Evolutionary conservation across 2,888 invertebrate species (phyloP).

Genomic region (Phalera bucephala): DNA sequence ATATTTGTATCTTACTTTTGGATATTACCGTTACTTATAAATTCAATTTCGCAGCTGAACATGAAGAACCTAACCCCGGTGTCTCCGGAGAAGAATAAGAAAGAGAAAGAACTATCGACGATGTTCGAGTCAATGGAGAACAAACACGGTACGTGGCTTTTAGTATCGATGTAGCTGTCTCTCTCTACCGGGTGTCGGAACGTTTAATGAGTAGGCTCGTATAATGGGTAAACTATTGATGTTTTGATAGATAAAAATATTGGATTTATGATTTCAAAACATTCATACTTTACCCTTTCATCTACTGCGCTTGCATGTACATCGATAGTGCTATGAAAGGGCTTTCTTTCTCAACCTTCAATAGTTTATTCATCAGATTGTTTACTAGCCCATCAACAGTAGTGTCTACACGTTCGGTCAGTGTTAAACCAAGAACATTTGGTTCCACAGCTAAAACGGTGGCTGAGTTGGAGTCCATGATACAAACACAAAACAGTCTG

Average conservation of each 20-base stretch:
- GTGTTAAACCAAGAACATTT: conserved; percentile 76
- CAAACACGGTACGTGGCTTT: conserved; percentile 88
- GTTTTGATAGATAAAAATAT: conserved; percentile 65
- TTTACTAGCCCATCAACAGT: conserved; percentile 40
- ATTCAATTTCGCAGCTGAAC: conserved; percentile 71
- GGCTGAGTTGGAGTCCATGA: conserved; percentile 94
- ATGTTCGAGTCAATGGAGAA: conserved; percentile 91
- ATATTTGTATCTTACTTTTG: no score
- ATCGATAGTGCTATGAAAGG: conserved; percentile 66
- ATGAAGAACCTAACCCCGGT: conserved; percentile 84
- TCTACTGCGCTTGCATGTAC: conserved; percentile 72
- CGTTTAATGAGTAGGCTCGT: conserved; percentile 29
- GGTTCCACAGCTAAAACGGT: conserved; percentile 91
- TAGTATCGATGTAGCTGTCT: conserved; percentile 5
- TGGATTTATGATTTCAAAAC: conserved; percentile 63
- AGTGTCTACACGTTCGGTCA: conserved; percentile 19
- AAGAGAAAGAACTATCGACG: conserved; percentile 88
- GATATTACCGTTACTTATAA: no score
- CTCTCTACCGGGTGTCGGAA: conserved; percentile 4
- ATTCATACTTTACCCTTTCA: conserved; percentile 82
- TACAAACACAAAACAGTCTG: conserved; percentile 95
- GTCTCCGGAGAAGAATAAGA: conserved; percentile 84
- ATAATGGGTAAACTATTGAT: conserved; percentile 82
- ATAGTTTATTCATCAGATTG: conserved; percentile 88
- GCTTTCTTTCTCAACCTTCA: conserved; percentile 74